A percentile compares a stretch with the other conserved stretches of the same genome.
phyloP scores from a whole-genome alignment of 2,888 invertebrate species.

The Vannuccia rotundouncinata region DNA sequence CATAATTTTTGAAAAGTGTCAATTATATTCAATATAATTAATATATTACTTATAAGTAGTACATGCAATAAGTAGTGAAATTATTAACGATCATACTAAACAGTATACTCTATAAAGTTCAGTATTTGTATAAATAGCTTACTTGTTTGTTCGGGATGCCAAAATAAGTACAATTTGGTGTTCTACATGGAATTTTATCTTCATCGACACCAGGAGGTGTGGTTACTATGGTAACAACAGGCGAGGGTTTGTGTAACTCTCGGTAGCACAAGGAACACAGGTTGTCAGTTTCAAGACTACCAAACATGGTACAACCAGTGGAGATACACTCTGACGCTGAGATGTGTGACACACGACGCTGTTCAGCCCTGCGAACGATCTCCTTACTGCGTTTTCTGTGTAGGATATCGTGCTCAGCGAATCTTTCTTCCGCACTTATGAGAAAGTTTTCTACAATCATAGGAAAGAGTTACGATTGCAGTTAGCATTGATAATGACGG shows the following conservation, averaged over 20 bases:
- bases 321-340: background rate
- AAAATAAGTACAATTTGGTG: background rate
- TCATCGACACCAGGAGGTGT: background rate
- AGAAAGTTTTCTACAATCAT: background rate
- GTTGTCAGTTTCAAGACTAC: background rate
- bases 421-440: background rate
- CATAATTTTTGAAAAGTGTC: too few relatives aligned
- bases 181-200: background rate
- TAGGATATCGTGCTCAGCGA: background rate
- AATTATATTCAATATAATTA: too few relatives aligned
- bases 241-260: background rate
- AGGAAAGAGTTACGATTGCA: background rate
- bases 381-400: background rate
- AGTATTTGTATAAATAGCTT: too few relatives aligned
- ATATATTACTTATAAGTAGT: too few relatives aligned
- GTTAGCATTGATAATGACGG: background rate
- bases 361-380: background rate
- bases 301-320: slow-evolving; percentile 6
- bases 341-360: slow-evolving; percentile 2
- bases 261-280: slow-evolving; percentile 5
- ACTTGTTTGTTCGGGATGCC: background rate
- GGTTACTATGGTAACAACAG: background rate
- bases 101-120: too few relatives aligned
- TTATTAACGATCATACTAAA: too few relatives aligned
- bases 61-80: too few relatives aligned